phyloP scores from a whole-genome alignment of 2,797 vertebrate species.

The Leontocebus nigricollis region DNA sequence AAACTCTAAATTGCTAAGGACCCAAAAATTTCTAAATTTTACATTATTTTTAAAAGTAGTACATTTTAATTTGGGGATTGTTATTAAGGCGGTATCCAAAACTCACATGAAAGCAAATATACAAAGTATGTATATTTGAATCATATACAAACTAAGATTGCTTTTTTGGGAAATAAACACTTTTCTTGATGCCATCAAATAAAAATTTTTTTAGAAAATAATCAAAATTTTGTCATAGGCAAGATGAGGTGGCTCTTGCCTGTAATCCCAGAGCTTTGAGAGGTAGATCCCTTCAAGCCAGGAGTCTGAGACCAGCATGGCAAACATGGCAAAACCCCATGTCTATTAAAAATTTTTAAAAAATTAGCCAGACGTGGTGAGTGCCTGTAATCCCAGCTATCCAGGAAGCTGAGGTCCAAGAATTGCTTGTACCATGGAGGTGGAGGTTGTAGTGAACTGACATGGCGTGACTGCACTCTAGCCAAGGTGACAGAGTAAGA shows the following conservation, averaged over 20 bases:
- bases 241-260: too few species aligned
- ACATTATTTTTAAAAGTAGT: neutral
- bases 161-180: neutral
- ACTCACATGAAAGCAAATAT: fast-evolving
- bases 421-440: neutral
- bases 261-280: neutral
- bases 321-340: neutral
- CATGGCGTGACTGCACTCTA: neutral
- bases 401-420: neutral
- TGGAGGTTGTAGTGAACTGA: neutral
- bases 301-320: neutral
- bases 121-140: neutral
- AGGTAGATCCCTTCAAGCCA: neutral
- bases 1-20: neutral
- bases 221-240: neutral
- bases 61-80: neutral
- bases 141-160: neutral
- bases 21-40: neutral
- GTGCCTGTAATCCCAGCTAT: neutral
- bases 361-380: neutral
- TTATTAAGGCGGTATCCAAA: neutral
- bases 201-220: neutral
- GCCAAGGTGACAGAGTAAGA: neutral
- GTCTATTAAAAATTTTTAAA: neutral
- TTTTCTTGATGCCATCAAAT: neutral